Conservation (phyloP, 92 coral and sea anemone species). For the Scolanthus callimorphus region DNA sequence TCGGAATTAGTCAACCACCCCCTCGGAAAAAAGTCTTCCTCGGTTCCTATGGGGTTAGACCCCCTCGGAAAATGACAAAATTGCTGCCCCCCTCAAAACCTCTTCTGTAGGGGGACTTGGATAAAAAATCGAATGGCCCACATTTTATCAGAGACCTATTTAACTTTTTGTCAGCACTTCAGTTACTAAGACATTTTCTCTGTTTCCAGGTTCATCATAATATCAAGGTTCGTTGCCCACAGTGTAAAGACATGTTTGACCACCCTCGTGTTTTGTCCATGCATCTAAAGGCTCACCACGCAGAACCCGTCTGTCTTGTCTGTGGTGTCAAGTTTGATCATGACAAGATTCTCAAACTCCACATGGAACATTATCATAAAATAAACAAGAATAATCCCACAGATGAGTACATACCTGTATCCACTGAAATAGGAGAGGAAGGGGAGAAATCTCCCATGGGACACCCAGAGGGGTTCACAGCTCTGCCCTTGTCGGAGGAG, state of each 20-base stretch:
- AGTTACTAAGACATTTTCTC: neutral
- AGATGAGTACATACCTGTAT: constrained; percentile 4
- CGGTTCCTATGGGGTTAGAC: too few relatives aligned
- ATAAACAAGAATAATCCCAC: constrained; percentile 48
- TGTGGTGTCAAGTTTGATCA: constrained; percentile 89
- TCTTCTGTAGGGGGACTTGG: neutral
- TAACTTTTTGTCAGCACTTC: neutral
- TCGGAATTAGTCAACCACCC: too few relatives aligned
- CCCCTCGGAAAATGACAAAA: too few relatives aligned
- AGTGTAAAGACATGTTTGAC: constrained; percentile 75
- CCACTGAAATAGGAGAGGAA: too few relatives aligned
- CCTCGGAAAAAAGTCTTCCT: too few relatives aligned
- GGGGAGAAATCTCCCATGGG: too few relatives aligned
- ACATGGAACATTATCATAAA: constrained; percentile 87
- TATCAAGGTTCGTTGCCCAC: constrained; percentile 80
- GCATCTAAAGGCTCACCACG: constrained; percentile 64
- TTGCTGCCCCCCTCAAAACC: neutral
- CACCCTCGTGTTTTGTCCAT: constrained; percentile 55
- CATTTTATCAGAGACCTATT: neutral
- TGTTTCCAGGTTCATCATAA: constrained; percentile 48
- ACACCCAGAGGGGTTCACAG: too few relatives aligned
- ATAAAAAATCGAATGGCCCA: too few relatives aligned
- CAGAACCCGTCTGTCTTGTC: constrained; percentile 77
- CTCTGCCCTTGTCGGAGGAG: too few relatives aligned
- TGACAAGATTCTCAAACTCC: constrained; percentile 78